Evolutionary conservation across 2,113 vertebrate species (phyloP), one percentile per base, ranked within the genome.

Genomic region (Physeter macrocephalus): DNA sequence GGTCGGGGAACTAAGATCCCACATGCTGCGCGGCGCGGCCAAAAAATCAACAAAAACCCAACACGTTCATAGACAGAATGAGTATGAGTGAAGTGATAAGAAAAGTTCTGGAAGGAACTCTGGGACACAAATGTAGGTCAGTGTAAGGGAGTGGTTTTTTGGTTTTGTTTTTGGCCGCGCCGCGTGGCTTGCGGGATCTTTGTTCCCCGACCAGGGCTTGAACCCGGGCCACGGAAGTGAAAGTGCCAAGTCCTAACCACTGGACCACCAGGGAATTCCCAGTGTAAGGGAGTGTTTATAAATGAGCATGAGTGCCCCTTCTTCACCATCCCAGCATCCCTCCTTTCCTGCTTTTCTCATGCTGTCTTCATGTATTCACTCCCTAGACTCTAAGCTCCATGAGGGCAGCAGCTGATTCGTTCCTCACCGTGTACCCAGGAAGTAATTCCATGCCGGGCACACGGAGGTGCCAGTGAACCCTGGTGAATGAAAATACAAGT

Each of bases 251-350:
- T 57, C 54, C 54, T 57, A 57, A 57, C 20, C 54, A 21, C 54
- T 21, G 20, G 54, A 3, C 54, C 17, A 1, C 54, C 54, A 57
- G 20, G 54, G 54, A 57, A 21, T 21, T 21, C 54, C 54, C 54
- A 8, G 1, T 8, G 59, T 61, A 27, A 27, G 59, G 59, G 10
- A 31, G 13, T 13, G 23, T 64, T n/a, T 36, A 8, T 20, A 6
- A 3, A 9, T 14, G 61, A 41, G 27, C 41, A 3, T 0, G 41
- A 39, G 17, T 1, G n/a, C 25, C 21, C 34, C 34, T n/a, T 25
- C 34, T 3, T 36, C 13, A 34, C 78, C 31, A 17, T 36, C n/a
- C 78, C 21, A 15, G 49, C 41, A 13, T 25, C 29, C 10, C 67
- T n/a, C 21, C 72, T 43, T 43, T 18, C 36, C 78, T 5, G 8